Evolutionary conservation across 2,888 invertebrate genomes (phyloP).

Genomic region (Agonopterix heracliana): DNA sequence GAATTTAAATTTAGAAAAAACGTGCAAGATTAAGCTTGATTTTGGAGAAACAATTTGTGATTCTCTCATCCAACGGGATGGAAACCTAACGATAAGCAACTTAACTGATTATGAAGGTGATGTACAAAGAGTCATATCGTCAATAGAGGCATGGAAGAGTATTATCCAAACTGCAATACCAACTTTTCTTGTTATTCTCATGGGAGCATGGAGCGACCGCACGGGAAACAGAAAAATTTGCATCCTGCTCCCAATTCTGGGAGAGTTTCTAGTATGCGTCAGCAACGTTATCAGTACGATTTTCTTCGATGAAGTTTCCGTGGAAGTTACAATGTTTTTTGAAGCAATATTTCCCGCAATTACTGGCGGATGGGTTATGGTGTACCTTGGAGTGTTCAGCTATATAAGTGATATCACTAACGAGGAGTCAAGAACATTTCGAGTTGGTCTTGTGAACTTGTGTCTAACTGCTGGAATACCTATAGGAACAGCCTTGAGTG

Average conservation of each 20-base stretch:
- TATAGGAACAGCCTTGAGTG: conserved; percentile 73
- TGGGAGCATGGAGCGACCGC: conserved; percentile 79
- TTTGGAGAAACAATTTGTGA: conserved; percentile 54
- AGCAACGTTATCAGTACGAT: conserved; percentile 70
- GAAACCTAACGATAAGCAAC: conserved; percentile 61
- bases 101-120: conserved; percentile 70
- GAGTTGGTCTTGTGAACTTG: conserved; percentile 77
- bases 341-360: conserved; percentile 73
- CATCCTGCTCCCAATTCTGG: conserved; percentile 72
- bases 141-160: conserved; percentile 75
- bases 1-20: conserved; percentile 62
- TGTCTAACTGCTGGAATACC: conserved; percentile 76
- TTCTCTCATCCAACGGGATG: conserved; percentile 43
- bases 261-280: conserved; percentile 64
- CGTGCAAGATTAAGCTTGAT: conserved; percentile 50
- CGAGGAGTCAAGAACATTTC: conserved; percentile 70
- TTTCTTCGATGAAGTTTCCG: conserved; percentile 69
- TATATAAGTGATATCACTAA: conserved; percentile 78
- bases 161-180: conserved; percentile 74
- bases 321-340: conserved; percentile 70
- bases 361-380: conserved; percentile 73
- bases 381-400: conserved; percentile 76
- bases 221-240: conserved; percentile 75
- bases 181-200: conserved; percentile 69
- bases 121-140: conserved; percentile 73